Conservation (phyloP, 23 tunicate genomes). For the Halocynthia roretzi region DNA sequence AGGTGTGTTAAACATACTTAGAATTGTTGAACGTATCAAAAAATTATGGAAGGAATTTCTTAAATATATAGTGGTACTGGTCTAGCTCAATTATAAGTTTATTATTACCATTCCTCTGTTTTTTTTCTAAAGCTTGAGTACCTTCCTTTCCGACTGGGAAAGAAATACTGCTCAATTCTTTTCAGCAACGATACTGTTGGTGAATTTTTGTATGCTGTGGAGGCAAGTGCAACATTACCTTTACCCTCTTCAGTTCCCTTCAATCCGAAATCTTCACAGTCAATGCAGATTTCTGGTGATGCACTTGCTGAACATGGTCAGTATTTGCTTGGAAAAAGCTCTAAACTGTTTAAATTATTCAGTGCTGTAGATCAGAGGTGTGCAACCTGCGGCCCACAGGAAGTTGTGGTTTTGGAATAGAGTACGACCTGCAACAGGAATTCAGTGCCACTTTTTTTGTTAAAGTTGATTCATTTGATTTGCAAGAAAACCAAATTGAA, state of each 20-base stretch:
- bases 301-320: constrained; percentile 58
- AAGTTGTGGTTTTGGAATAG: neutral
- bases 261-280: constrained; percentile 53
- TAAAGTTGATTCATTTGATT: no score
- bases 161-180: constrained; percentile 62
- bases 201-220: constrained; percentile 78
- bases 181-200: constrained; percentile 63
- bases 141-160: constrained; percentile 70
- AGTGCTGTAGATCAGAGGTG: neutral
- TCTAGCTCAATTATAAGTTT: neutral
- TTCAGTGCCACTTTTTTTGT: no score
- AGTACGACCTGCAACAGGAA: no score
- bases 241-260: constrained; percentile 64
- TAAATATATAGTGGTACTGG: neutral
- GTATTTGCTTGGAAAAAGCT: neutral
- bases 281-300: constrained; percentile 67
- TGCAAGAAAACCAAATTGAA: no score
- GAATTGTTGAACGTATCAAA: neutral
- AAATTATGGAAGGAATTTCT: neutral
- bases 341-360: neutral
- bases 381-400: neutral
- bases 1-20: constrained; percentile 24
- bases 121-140: constrained; percentile 51
- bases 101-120: neutral
- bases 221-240: constrained; percentile 52